Evolutionary conservation across 2,888 invertebrate species (phyloP).

Genomic region (Acanthosepion esculentum): DNA sequence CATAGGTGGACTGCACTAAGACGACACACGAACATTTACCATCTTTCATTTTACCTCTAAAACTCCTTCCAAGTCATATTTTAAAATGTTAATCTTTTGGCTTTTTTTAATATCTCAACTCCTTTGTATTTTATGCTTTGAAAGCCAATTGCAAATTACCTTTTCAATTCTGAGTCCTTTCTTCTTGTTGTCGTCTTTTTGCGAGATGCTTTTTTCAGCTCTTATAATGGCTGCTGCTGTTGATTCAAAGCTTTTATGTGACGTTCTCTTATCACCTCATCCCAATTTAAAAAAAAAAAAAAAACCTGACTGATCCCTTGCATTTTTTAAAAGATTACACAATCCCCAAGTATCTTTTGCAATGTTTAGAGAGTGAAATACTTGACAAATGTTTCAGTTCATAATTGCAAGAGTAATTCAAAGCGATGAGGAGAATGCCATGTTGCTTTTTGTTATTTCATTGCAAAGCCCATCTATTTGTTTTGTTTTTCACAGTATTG

Average conservation of each 20-base stretch:
- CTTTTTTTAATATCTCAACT: background rate
- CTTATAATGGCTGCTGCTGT: background rate
- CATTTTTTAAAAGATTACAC: background rate
- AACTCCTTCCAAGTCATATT: background rate
- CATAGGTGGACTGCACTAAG: background rate
- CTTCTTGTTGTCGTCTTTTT: background rate
- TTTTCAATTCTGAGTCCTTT: background rate
- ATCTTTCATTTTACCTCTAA: background rate
- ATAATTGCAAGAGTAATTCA: too few relatives aligned
- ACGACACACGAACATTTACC: background rate
- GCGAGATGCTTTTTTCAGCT: background rate
- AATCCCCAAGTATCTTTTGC: too few relatives aligned
- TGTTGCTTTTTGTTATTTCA: too few relatives aligned
- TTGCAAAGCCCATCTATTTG: too few relatives aligned
- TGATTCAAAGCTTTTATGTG: background rate
- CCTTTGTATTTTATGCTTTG: background rate
- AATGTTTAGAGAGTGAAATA: too few relatives aligned
- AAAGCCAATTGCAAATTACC: background rate
- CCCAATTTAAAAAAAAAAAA: background rate
- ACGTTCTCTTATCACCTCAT: background rate
- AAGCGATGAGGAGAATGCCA: too few relatives aligned
- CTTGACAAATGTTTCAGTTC: too few relatives aligned
- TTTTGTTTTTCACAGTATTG: too few relatives aligned
- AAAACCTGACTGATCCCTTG: background rate
- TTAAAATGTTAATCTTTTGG: background rate